These are phyloP conservation scores for Eclectus roratus DNA, from an alignment of 2,113 vertebrate species.

Conservation along the genomic window DNA sequence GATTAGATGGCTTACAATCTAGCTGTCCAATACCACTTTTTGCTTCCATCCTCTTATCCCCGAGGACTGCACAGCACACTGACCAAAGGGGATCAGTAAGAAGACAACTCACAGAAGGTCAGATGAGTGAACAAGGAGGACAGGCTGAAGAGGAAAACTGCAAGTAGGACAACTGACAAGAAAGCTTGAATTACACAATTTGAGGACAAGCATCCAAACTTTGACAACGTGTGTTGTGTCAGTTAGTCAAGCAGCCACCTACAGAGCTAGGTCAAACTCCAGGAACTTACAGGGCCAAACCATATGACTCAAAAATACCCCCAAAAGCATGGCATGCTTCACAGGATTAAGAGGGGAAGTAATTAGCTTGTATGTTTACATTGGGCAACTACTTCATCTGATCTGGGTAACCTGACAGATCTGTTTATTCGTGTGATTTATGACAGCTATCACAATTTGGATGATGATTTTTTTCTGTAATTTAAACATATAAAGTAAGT, in stretches of 20 bases:
- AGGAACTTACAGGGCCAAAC: not conserved
- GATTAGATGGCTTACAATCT: not conserved
- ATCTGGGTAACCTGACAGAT: not conserved
- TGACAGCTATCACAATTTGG: not conserved
- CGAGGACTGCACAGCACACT: fast-evolving
- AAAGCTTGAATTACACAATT: not conserved
- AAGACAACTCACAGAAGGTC: not conserved
- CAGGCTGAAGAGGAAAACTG: not conserved
- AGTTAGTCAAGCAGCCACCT: not conserved
- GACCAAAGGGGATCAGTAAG: not conserved
- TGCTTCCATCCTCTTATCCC: not conserved
- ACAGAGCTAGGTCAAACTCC: not conserved
- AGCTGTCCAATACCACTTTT: not conserved
- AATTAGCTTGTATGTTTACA: not conserved
- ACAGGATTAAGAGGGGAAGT: not conserved
- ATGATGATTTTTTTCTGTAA: not conserved
- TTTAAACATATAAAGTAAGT: not conserved
- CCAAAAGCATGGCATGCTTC: not conserved
- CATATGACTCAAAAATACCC: not conserved
- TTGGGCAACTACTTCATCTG: not conserved
- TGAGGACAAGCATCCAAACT: not conserved
- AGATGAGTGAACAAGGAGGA: not conserved
- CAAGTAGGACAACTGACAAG: not conserved
- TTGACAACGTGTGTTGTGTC: not conserved
- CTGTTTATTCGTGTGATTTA: not conserved